Base-by-base conservation (phyloP, 2,113 vertebrate species). In the Lycaon pictus region DNA sequence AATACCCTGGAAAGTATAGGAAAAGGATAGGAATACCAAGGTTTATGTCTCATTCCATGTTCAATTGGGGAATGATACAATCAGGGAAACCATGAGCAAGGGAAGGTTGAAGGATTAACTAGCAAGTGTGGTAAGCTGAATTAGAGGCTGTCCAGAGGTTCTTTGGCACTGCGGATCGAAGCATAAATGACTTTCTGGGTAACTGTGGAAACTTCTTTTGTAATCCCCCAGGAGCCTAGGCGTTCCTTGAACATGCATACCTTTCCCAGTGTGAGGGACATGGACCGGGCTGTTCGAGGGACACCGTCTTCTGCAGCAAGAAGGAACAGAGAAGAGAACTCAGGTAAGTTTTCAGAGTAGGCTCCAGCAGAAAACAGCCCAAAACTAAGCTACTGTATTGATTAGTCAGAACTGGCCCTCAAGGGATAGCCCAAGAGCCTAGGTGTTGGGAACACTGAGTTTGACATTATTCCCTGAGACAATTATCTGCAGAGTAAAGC, bases 201-300 rank as follows among this genome's bases (percentile, higher is more conserved):
- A 20, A 95, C 62, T 48, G 37, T 80, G 58, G 81, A 85, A 96
- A 95, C 29, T 67, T 94, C 63, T 86, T n/a, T n/a, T 17, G 37
- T 35, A 6, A 58, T 92, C 12, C n/a, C 55, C n/a, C 35, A 15
- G 89, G 51, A 86, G 11, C 27, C 37, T 19, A 74, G 48, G 69
- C 62, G 32, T 60, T 93, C 67, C 90, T 84, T 76, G 27, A 84
- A 74, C 35, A 65, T 81, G 89, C 98, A 60, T 99, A 99, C 99
- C 99, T 99, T 99, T 98, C 99, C 99, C 98, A 99, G 98, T 23
- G 99, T 99, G 96, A 99, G 99, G 56, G 99, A 99, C 99, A 99
- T 99, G 71, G 99, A 99, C 97, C 99, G 99, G 0, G 99, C 99
- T 3, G 99, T 94, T 72, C 99, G 99, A 95, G 99, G 99, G 82